Percentiles rank a stretch among this genome's conserved stretches.
These are phyloP conservation scores for Phymorhynchus buccinoides DNA, from an alignment of 1,140 invertebrate species.

Conservation along the genomic window DNA sequence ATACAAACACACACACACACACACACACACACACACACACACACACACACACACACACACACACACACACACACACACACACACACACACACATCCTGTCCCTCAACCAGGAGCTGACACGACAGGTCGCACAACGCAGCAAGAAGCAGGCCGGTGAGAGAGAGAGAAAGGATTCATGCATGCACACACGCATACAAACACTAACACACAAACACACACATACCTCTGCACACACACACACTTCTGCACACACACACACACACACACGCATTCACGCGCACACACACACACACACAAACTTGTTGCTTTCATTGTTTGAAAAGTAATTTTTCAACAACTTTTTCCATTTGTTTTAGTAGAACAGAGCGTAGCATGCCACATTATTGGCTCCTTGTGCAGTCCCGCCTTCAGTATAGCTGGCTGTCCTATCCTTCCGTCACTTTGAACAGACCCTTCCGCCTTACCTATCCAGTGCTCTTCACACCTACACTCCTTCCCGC, in stretches of 20 bases:
- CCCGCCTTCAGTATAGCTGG: no score
- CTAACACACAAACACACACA: background rate
- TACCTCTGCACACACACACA: background rate
- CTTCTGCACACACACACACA: background rate
- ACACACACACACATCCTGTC: conserved; percentile 76
- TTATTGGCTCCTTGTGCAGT: no score
- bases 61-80: conserved; percentile 10
- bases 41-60: background rate
- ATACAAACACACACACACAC: background rate
- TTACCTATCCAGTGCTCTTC: no score
- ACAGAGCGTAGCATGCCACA: no score
- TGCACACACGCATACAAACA: background rate
- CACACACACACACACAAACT: no score
- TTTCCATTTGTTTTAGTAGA: no score
- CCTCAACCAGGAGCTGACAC: conserved; percentile 91
- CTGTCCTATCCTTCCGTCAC: no score
- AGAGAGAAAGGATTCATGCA: background rate
- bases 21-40: background rate
- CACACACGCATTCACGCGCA: background rate
- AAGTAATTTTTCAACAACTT: no score
- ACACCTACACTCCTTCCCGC: no score
- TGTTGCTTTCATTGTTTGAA: no score
- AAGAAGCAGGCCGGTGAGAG: conserved; percentile 90
- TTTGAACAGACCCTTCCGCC: no score
- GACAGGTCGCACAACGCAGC: conserved; percentile 93